Evolutionary conservation across 2,888 invertebrate species (phyloP).

Genomic region (Palloptera scutellata): DNA sequence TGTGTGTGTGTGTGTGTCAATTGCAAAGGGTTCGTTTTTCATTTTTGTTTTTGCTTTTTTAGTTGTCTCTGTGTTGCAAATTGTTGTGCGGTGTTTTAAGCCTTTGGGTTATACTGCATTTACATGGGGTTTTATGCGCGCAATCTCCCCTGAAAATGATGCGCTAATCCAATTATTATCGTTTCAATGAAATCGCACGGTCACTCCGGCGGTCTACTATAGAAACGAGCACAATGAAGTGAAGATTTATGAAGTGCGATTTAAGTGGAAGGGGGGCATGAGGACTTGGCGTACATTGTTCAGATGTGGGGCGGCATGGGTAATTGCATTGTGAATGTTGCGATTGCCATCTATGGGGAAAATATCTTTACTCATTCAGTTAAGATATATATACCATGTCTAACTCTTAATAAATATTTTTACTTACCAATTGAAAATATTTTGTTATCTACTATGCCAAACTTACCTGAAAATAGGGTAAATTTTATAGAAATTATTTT

Average conservation of each 20-base stretch:
- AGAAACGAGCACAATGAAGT: constrained; percentile 28
- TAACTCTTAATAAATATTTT: no score
- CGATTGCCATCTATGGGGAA: no score
- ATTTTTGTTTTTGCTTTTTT: neutral
- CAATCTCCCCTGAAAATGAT: constrained; percentile 37
- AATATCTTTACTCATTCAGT: no score
- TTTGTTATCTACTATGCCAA: no score
- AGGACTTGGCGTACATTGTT: no score
- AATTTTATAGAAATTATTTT: no score
- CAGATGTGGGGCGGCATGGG: neutral
- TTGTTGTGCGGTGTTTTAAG: constrained; percentile 18
- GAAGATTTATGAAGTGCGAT: constrained; percentile 38
- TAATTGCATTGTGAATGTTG: constrained; percentile 17
- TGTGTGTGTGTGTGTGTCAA: neutral
- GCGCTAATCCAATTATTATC: constrained; percentile 60
- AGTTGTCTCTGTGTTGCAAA: constrained; percentile 1
- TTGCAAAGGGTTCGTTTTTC: neutral
- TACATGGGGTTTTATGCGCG: neutral
- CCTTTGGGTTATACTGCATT: constrained; percentile 8
- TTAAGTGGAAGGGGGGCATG: neutral
- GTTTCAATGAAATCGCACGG: constrained; percentile 51
- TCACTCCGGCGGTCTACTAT: constrained; percentile 17
- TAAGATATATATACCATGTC: no score
- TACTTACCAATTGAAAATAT: no score
- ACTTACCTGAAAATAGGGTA: no score